Base-by-base conservation (phyloP, 2,797 vertebrate genomes). In the Parauchenoglanis punctatus region DNA sequence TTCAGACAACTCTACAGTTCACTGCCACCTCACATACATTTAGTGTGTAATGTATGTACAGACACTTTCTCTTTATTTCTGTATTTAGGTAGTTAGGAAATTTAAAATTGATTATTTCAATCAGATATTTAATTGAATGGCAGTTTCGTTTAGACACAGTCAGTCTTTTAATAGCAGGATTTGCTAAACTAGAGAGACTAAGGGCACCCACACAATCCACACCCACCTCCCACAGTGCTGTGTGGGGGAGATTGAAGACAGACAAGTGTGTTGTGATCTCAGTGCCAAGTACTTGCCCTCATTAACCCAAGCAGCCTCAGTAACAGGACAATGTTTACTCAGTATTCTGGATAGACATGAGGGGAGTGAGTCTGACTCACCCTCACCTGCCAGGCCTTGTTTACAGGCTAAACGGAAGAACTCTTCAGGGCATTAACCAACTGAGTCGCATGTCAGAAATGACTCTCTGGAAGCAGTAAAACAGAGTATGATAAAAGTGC, bases 201-300 rank as follows among this genome's bases (percentile, higher is more conserved):
- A 94, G 89, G 88, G 88, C 85, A 85, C 85, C 81, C 89, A 78
- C 78, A 89, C 85, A 58, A 85, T 76, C 59, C 58, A 81, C 82
- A 88, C 88, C 85, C 85, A 83, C 84, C 86, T 82, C 87, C 86
- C 78, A 68, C 84, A 25, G 63, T 83, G 87, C 87, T 35, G 84
- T 87, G 87, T 89, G 91, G 83, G 85, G 63, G 91, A 93, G 91
- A 92, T 89, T 93, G 91, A 91, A 92, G 91, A 90, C 93, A 95
- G 92, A 94, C 92, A 89, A 93, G 89, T 54, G 20, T 58, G 84
- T 90, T 94, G 85, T 92, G 92, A 94, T 93, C 88, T 93, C 82
- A 78, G 80, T 87, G 92, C 91, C 91, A 94, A 91, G 84, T 83
- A 85, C 88, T 88, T 89, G 89, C 87, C 85, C 90, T 91, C 65